Conservation (phyloP, 2,888 invertebrate species). For the Ophion ventricosus region DNA sequence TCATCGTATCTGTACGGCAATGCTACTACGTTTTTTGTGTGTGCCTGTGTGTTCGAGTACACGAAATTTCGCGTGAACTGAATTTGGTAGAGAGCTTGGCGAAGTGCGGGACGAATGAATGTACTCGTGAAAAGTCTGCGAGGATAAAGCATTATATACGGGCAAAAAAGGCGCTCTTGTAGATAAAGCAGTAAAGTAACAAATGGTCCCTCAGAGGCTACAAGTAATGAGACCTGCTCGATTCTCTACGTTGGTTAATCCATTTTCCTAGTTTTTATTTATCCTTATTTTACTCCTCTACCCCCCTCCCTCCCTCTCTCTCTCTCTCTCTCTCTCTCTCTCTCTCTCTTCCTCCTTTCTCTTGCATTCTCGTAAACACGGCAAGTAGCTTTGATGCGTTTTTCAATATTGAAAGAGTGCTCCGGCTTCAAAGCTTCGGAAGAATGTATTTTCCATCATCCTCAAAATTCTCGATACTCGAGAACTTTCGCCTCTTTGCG, state of each 20-base stretch:
- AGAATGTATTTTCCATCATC: slow-evolving; percentile 25
- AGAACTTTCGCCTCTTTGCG: slow-evolving; percentile 3
- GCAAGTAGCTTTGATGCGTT: slow-evolving; percentile 35
- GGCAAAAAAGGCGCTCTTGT: slow-evolving; percentile 13
- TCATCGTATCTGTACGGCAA: background rate
- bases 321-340: background rate
- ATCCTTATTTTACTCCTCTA: background rate
- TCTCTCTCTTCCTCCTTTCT: slow-evolving; percentile 12
- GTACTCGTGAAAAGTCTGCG: slow-evolving; percentile 31
- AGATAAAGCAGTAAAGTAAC: slow-evolving; percentile 42
- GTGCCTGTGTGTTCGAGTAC: background rate
- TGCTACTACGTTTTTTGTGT: background rate
- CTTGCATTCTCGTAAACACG: background rate
- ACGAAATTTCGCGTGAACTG: slow-evolving; percentile 19
- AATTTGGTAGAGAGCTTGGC: slow-evolving; percentile 19
- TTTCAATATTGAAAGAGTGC: slow-evolving; percentile 11
- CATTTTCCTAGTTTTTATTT: background rate
- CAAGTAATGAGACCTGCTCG: slow-evolving; percentile 27
- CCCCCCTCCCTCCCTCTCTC: background rate
- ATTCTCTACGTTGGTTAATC: slow-evolving; percentile 20
- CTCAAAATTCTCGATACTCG: slow-evolving; percentile 5
- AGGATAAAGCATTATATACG: slow-evolving; percentile 35
- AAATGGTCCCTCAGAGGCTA: slow-evolving; percentile 44
- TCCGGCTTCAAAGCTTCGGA: slow-evolving; percentile 10
- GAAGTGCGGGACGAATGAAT: slow-evolving; percentile 21